Base-by-base conservation (phyloP, 2,888 invertebrate genomes). In the Thymelicus acteon region DNA sequence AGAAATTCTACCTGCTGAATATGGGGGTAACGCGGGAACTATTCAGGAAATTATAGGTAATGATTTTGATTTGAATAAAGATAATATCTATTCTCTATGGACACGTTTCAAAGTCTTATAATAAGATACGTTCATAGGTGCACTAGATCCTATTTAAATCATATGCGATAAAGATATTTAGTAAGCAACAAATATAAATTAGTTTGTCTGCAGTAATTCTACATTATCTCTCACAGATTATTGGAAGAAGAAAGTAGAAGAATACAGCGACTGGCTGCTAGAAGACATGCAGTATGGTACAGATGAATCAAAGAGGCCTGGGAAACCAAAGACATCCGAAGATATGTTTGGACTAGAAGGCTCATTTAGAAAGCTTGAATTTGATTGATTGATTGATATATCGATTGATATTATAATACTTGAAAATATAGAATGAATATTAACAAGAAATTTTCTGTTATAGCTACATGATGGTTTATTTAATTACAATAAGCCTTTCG, bases 21-120 rank as follows among this genome's bases (percentile, higher is more conserved):
- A 95, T 80, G 95, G 95, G 12, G 95, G 95, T 0, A 87, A 90
- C 12, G 94, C 89, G 37, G 92, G 92, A 1, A 82, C 93, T 8
- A 81, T 95, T 8, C 82, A 85, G 63, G 86, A 76, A 74, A 74
- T 78, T 13, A 70, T 72, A 61, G 78, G 78, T 77, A 72, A 48
- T 0, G 1, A n/a, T 12, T 47, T 10, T 47, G 1, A 47, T 47
- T 13, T 12, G 10, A 47, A 12, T 10, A 13, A 40, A 7, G 40
- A 40, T 40, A 7, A 40, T 40, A 40, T 10, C 40, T 40, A 10
- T 2, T 2, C 7, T 13, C 12, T 13, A 13, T 5, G 1, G 47
- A 12, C 24, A 31, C 10, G 10, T 47, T 13, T 12, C 7, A 40
- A 7, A 40, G 10, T 47, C 10, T 12, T 47, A 10, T 13, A 47